Evolutionary conservation across 2,113 vertebrate genomes (phyloP), one percentile per base, ranked within the genome.

Genomic region (Spea multiplicata): DNA sequence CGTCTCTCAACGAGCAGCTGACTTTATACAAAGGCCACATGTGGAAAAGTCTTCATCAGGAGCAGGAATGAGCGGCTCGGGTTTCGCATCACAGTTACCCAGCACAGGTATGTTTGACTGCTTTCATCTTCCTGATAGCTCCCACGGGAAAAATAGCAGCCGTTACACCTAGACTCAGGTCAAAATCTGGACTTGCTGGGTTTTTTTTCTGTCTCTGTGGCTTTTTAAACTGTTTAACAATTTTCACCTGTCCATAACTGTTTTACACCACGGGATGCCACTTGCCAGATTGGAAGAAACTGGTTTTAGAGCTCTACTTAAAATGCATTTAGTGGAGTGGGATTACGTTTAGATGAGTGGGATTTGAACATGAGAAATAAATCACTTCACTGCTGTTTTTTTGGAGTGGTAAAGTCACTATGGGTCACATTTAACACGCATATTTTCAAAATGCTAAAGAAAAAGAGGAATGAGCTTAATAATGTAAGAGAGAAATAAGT

Each of bases 51-150:
- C 90, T 94, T 91, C 93, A 91, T 92, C 86, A 77, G 78, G 87
- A 89, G 86, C 85, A 86, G 91, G 93, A 92, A 95, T 82, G 89
- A 92, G 92, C 85, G 88, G 94, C 91, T 98, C 90, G 88, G 85
- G 89, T 98, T 98, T 95, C 96, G 94, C 86, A 90, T 88, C 45
- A 79, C 90, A 86, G 87, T 84, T 88, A 87, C 84, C 90, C 87
- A 82, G 89, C 86, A 52, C 91, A 93, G 90, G 91, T 88, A 91
- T 87, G 80, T 86, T 91, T 90, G 89, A 89, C 30, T 82, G 87
- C 96, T 97, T 99, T 98, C 89, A 97, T 98, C 95, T 96, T 88
- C 80, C 92, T 96, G 94, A 95, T 91, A 93, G 93, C 94, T 98
- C 97, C 96, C 97, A 99, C 92, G 78, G 95, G 97, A 95, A 98